These are phyloP conservation scores for Drosophila baimaii DNA, from an alignment of 1,140 invertebrate genomes.

Conservation along the genomic window DNA sequence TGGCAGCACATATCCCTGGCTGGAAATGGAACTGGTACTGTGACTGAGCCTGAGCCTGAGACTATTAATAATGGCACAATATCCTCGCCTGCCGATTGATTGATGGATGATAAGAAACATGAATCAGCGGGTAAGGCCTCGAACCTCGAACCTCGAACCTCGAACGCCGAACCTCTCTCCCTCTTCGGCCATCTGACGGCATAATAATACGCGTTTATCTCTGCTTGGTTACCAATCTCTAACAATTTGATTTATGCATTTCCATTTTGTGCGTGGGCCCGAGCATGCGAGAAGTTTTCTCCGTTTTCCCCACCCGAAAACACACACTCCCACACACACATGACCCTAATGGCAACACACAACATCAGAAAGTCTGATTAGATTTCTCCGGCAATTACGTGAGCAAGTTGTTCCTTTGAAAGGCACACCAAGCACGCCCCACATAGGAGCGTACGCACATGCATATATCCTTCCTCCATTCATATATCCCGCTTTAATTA, in stretches of 20 bases:
- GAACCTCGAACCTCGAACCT: background rate
- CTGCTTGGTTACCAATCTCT: constrained; percentile 75
- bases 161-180: too few species aligned
- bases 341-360: constrained; percentile 42
- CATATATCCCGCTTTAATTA: constrained; percentile 55
- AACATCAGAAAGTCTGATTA: constrained; percentile 74
- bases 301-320: constrained; percentile 2
- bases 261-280: constrained; percentile 65
- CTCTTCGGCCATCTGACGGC: constrained; percentile 47
- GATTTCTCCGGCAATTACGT: constrained; percentile 73
- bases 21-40: constrained; percentile 22
- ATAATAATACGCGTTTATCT: constrained; percentile 81
- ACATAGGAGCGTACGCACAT: background rate
- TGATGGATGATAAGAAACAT: constrained; percentile 74
- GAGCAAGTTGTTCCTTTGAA: constrained; percentile 61
- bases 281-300: constrained; percentile 36
- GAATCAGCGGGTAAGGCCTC: constrained; percentile 41
- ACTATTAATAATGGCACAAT: constrained; percentile 67
- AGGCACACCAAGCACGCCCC: constrained; percentile 22
- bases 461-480: constrained; percentile 5
- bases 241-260: constrained; percentile 79
- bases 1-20: constrained; percentile 28
- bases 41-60: constrained; percentile 12
- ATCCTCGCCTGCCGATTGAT: constrained; percentile 66
- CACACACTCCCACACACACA: constrained; percentile 23